Evolutionary conservation across 2,888 invertebrate species (phyloP).

Genomic region (Anorthoa munda): DNA sequence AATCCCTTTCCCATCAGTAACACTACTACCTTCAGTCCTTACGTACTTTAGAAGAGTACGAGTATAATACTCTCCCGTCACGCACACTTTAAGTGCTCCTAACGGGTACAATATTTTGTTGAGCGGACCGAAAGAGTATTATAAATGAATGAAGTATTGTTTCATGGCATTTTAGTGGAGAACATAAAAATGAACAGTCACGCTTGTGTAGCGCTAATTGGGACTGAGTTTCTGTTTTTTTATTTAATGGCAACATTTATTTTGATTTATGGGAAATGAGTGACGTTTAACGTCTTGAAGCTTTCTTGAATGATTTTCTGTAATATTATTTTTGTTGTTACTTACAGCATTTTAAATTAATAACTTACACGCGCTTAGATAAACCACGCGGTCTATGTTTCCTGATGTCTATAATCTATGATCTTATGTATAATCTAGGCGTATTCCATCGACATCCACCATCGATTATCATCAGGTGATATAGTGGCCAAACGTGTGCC

Average conservation of each 20-base stretch:
- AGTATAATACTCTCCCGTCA: slow-evolving; percentile 50
- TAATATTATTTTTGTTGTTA: background rate
- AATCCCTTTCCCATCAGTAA: background rate
- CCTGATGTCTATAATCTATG: too few relatives aligned
- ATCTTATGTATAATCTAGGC: too few relatives aligned
- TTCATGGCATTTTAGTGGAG: slow-evolving; percentile 36
- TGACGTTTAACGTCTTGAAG: background rate
- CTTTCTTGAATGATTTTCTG: background rate
- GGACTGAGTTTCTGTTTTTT: slow-evolving; percentile 21
- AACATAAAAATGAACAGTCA: slow-evolving; percentile 45
- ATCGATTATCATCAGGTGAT: too few relatives aligned
- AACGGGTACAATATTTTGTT: slow-evolving; percentile 57
- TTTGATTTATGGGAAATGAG: slow-evolving; percentile 40
- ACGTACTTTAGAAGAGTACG: background rate
- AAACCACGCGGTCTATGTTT: too few relatives aligned
- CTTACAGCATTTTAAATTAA: background rate
- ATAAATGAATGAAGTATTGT: slow-evolving; percentile 51
- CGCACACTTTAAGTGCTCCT: slow-evolving; percentile 60
- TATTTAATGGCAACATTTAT: slow-evolving; percentile 37
- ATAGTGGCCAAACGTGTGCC: too few relatives aligned
- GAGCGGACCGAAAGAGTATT: slow-evolving; percentile 45
- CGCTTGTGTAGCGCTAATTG: slow-evolving; percentile 43
- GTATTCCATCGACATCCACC: too few relatives aligned
- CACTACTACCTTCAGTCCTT: background rate
- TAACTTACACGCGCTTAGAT: too few relatives aligned